Evolutionary conservation across 2,888 invertebrate genomes (phyloP).

Genomic region (Vannuccia rotundouncinata): DNA sequence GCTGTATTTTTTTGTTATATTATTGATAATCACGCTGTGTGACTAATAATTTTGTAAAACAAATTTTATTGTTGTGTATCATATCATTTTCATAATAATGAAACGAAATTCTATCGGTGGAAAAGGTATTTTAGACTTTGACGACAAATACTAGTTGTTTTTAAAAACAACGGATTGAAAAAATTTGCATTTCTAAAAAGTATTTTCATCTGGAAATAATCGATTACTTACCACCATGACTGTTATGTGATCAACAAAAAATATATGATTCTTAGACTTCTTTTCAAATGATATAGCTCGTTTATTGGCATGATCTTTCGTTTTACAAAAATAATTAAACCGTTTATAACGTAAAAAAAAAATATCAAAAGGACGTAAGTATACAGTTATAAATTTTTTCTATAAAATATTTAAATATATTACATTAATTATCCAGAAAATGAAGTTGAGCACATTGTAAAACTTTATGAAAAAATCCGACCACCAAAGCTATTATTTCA

Average conservation of each 20-base stretch:
- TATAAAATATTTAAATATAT: constrained; percentile 18
- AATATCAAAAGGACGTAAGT: constrained; percentile 8
- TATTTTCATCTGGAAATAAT: constrained; percentile 15
- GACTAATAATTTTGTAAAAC: constrained; percentile 24
- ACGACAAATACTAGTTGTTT: not conserved
- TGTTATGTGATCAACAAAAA: constrained; percentile 22
- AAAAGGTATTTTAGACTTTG: constrained; percentile 15
- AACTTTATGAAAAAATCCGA: not conserved
- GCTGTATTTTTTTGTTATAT: not conserved
- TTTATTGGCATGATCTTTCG: not conserved
- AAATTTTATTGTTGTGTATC: constrained; percentile 4
- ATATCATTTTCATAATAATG: not conserved
- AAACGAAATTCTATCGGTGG: not conserved
- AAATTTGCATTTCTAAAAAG: constrained; percentile 19
- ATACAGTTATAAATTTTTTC: not conserved
- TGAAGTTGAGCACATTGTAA: not conserved
- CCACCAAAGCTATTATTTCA: not conserved
- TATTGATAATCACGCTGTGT: not conserved
- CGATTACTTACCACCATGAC: constrained; percentile 10
- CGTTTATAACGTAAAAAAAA: constrained; percentile 14
- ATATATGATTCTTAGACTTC: not conserved
- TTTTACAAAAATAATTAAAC: constrained; percentile 23
- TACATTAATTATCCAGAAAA: constrained; percentile 19
- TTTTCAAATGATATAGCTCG: constrained; percentile 6
- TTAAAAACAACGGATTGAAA: constrained; percentile 2